Evolutionary conservation across 2,113 vertebrate species (phyloP), one percentile per base, ranked within the genome.

Genomic region (Sigmodon hispidus): DNA sequence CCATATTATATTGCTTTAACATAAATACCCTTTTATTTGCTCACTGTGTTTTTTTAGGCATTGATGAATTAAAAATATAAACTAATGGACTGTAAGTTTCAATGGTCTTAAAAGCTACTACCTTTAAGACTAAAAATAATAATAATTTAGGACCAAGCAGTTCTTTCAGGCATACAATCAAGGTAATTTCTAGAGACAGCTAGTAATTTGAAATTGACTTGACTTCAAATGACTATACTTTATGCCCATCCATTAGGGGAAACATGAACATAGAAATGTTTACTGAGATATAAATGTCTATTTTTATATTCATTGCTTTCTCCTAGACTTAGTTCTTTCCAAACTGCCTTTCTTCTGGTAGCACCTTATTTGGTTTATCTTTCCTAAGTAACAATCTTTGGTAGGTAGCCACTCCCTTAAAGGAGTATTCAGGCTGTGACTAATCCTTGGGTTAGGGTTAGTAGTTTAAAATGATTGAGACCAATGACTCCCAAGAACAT

Each of bases 1-100:
- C 36, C 52, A 76, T 48, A 13, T 34, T 67, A 55, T 57, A 29
- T 81, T 72, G 40, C 29, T 91, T 94, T 90, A 94, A 40, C 26
- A n/a, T 76, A 65, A 77, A 70, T 48, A 52, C 84, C 63, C 69
- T 93, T 91, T 90, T 87, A 81, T 93, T 95, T 95, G 22, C 48
- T 90, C 29, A 84, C 4, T 80, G 1, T 84, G 29, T 87, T 45
- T 52, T 8, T 89, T 94, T 90, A 87, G 91, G 13, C 61, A 81
- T 61, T 79, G 93, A 75, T 94, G n/a, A 94, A 88, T 95, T 90
- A 73, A 90, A 70, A 0, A 48, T 31, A 67, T 87, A 52, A 94
- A 86, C 67, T 13, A 24, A 80, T 88, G 26, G 85, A 45, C 72
- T 31, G 91, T 94, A 94, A 87, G 55, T 80, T 87, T 69, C 22